A percentile compares a stretch with the other conserved stretches of the same genome.
phyloP scores from a whole-genome alignment of 2,888 invertebrate species.

The Flexamia atlantica region DNA sequence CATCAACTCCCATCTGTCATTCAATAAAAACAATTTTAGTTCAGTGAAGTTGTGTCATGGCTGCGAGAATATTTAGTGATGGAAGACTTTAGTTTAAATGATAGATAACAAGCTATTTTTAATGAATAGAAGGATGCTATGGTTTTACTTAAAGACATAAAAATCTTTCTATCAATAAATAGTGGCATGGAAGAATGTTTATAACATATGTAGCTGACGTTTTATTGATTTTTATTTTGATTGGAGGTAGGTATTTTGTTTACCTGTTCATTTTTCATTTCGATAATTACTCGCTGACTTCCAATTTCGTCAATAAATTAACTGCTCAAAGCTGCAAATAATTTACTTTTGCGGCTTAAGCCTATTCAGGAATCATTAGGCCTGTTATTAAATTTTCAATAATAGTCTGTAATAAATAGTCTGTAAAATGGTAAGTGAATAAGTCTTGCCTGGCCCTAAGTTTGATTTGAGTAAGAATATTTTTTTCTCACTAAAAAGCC shows the following conservation, averaged over 20 bases:
- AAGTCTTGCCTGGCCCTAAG: too few relatives aligned
- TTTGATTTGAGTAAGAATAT: too few relatives aligned
- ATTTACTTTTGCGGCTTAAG: too few relatives aligned
- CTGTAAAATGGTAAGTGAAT: too few relatives aligned
- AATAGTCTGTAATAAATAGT: too few relatives aligned
- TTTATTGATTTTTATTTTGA: slow-evolving; percentile 48
- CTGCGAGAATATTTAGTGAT: background rate
- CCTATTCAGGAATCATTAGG: too few relatives aligned
- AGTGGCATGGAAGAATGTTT: slow-evolving; percentile 50
- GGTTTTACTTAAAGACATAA: background rate
- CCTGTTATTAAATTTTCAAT: too few relatives aligned
- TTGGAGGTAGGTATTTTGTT: slow-evolving; percentile 35
- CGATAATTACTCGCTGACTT: too few relatives aligned
- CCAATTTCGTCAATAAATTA: too few relatives aligned
- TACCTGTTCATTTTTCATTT: background rate
- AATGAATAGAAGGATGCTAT: background rate
- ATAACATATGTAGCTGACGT: slow-evolving; percentile 33
- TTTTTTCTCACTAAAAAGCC: too few relatives aligned
- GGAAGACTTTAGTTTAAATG: background rate
- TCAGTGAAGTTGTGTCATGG: background rate
- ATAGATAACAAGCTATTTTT: background rate
- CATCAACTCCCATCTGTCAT: slow-evolving; percentile 20
- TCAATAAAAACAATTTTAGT: background rate
- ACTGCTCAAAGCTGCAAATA: too few relatives aligned
- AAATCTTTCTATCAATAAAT: background rate